These are phyloP conservation scores for Idaea straminata DNA, from an alignment of 2,888 invertebrate species.

Conservation along the genomic window DNA sequence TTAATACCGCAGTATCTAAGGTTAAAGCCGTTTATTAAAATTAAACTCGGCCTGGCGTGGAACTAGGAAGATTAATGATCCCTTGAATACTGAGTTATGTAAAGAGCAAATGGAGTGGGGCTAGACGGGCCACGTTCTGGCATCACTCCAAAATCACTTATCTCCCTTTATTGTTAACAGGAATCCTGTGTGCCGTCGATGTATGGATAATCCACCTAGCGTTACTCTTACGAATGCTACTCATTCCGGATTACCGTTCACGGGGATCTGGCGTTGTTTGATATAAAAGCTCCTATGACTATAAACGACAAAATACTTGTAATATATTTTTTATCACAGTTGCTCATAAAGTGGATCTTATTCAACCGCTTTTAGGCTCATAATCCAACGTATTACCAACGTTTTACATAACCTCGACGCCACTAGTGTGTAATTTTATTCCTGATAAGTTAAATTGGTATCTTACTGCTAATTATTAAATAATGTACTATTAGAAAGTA, in stretches of 20 bases:
- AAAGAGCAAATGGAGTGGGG: conserved; percentile 75
- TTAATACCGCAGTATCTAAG: conserved; percentile 60
- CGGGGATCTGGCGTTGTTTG: conserved; percentile 21
- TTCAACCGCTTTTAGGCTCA: no score
- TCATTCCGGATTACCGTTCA: conserved; percentile 24
- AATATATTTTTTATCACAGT: no score
- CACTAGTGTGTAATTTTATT: no score
- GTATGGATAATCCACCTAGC: conserved; percentile 25
- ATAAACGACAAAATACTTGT: not conserved
- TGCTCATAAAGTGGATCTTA: no score
- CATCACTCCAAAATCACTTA: conserved; percentile 76
- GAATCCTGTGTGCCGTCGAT: conserved; percentile 34
- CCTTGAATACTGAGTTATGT: conserved; percentile 78
- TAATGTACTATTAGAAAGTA: no score
- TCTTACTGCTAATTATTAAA: no score
- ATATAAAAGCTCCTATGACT: not conserved
- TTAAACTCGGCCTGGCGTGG: conserved; percentile 74
- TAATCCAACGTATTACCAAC: no score
- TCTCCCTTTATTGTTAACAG: conserved; percentile 64
- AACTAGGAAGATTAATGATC: conserved; percentile 79
- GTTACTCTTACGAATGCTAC: conserved; percentile 36
- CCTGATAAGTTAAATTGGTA: no score
- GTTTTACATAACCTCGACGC: no score
- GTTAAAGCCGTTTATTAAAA: conserved; percentile 76
- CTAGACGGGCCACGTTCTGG: conserved; percentile 68